These are phyloP conservation scores for Amphimallon solstitiale DNA, from an alignment of 2,888 invertebrate species.

Conservation along the genomic window DNA sequence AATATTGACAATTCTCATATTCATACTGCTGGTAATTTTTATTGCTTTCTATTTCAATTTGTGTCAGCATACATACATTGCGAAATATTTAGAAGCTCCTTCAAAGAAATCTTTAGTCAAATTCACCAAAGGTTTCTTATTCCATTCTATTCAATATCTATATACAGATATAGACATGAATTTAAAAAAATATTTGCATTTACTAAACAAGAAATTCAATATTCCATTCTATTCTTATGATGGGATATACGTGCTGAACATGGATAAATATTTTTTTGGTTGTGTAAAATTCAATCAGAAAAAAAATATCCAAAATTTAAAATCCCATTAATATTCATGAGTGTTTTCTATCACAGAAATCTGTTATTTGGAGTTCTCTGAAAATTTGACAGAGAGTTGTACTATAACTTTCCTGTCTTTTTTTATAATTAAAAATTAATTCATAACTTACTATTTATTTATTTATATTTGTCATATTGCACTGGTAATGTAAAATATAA, in stretches of 20 bases:
- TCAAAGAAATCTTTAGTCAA: constrained; percentile 47
- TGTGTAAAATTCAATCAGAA: too few relatives aligned
- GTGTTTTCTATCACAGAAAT: too few relatives aligned
- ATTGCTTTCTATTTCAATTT: constrained; percentile 56
- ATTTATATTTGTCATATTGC: constrained; percentile 11
- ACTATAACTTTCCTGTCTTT: neutral
- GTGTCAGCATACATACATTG: constrained; percentile 41
- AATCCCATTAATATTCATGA: too few relatives aligned
- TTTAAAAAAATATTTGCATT: neutral
- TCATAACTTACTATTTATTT: constrained; percentile 19
- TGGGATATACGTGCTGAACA: too few relatives aligned
- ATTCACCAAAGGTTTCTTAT: constrained; percentile 37
- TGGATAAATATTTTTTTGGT: too few relatives aligned
- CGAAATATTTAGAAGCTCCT: constrained; percentile 46
- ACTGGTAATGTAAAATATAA: constrained; percentile 19
- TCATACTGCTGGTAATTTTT: constrained; percentile 45
- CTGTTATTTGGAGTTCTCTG: too few relatives aligned
- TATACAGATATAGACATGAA: neutral
- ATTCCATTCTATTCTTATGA: too few relatives aligned
- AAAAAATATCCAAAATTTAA: too few relatives aligned
- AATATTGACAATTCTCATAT: constrained; percentile 46
- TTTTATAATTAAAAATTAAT: constrained; percentile 13
- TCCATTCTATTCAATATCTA: constrained; percentile 40
- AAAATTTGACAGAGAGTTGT: too few relatives aligned
- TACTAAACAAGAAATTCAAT: neutral